phyloP scores from a whole-genome alignment of 2,797 vertebrate genomes.

The Adelosebastes latens region DNA sequence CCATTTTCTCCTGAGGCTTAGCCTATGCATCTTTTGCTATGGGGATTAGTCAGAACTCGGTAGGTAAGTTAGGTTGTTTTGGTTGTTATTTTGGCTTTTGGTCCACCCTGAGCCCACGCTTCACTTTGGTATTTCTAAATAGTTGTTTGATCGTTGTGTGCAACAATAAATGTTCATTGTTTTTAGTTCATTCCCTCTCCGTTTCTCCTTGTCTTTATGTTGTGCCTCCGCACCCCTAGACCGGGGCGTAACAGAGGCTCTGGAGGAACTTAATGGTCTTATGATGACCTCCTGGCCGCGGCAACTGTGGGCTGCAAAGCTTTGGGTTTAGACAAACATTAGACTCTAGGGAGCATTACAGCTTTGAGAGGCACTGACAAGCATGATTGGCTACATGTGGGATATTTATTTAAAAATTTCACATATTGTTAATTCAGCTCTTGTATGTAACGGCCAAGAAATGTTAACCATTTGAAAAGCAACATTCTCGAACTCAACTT shows the following conservation, averaged over 20 bases:
- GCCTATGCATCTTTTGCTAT: too few relatives aligned
- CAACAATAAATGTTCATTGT: too few relatives aligned
- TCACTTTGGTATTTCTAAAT: too few relatives aligned
- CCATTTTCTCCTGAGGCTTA: too few relatives aligned
- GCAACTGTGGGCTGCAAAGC: slow-evolving; percentile 9
- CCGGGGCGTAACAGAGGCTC: not conserved
- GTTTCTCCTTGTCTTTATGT: too few relatives aligned
- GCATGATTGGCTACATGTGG: slow-evolving; percentile 46
- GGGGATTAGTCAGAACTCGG: too few relatives aligned
- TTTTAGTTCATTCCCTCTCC: too few relatives aligned
- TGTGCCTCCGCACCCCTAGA: too few relatives aligned
- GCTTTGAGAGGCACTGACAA: slow-evolving; percentile 45
- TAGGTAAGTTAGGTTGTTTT: too few relatives aligned
- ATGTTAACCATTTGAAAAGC: slow-evolving; percentile 51
- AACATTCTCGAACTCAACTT: slow-evolving; percentile 29
- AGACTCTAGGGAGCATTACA: slow-evolving; percentile 32
- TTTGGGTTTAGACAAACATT: slow-evolving; percentile 55
- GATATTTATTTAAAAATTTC: slow-evolving; percentile 54
- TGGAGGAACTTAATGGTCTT: slow-evolving; percentile 43
- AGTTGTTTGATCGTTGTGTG: too few relatives aligned
- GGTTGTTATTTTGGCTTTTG: too few relatives aligned
- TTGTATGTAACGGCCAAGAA: slow-evolving; percentile 45
- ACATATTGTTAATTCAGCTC: slow-evolving; percentile 45
- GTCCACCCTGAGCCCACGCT: too few relatives aligned
- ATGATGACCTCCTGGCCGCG: slow-evolving; percentile 37